These are phyloP conservation scores for Euglossa dilemma DNA, from an alignment of 1,140 invertebrate genomes.

Conservation along the genomic window DNA sequence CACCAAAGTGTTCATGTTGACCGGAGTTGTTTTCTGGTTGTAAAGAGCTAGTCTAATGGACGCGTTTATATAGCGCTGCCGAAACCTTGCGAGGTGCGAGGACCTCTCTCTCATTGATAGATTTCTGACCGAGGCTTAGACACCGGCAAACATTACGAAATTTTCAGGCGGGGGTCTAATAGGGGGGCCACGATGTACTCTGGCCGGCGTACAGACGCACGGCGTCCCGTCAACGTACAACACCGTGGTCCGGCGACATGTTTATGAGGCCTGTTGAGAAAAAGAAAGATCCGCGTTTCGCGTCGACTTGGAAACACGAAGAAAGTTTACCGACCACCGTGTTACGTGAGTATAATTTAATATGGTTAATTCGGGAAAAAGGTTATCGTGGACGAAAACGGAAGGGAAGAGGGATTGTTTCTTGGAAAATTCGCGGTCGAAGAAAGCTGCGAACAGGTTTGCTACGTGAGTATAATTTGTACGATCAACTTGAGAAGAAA, in stretches of 20 bases:
- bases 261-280: slow-evolving; percentile 6
- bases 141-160: slow-evolving; percentile 47
- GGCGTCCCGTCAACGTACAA: slow-evolving; percentile 20
- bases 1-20: slow-evolving; percentile 66
- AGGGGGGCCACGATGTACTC: slow-evolving; percentile 6
- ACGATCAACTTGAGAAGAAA: too few species aligned
- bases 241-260: slow-evolving; percentile 13
- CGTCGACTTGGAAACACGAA: neutral
- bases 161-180: slow-evolving; percentile 41
- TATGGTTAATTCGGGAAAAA: neutral
- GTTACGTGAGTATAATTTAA: slow-evolving; percentile 38
- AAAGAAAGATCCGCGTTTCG: neutral
- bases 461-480: too few species aligned
- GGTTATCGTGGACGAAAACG: too few species aligned
- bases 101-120: slow-evolving; percentile 63
- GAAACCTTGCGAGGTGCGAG: slow-evolving; percentile 55
- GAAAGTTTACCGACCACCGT: neutral
- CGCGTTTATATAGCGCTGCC: slow-evolving; percentile 64
- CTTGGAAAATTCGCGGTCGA: too few species aligned
- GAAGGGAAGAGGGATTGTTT: too few species aligned
- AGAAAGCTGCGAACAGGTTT: too few species aligned
- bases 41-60: slow-evolving; percentile 53
- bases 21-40: slow-evolving; percentile 49
- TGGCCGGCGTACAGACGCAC: slow-evolving; percentile 15
- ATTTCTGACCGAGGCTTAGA: slow-evolving; percentile 53